Base-by-base conservation (phyloP, 1,140 invertebrate genomes). In the Euglossa dilemma region DNA sequence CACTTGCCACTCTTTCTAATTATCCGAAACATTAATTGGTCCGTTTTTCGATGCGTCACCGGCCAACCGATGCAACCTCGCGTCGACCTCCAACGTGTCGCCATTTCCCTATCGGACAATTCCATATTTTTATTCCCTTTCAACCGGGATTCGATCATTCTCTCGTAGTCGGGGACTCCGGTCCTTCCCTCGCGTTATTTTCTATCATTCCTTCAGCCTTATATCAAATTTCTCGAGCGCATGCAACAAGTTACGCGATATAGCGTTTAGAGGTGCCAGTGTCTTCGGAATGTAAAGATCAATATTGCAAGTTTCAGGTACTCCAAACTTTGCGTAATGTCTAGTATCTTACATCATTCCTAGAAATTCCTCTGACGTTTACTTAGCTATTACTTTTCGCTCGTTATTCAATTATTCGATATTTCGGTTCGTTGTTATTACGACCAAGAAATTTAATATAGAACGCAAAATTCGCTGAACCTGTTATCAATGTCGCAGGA, bases 231-330 rank as follows among this genome's bases (percentile, higher is more conserved):
- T 52, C 6, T 67, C 3, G 14, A 8, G 2, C n/a, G 11, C 23
- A 43, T 20, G 72, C 72, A 74, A 74, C 72, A 74, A 74, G 72
- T 74, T 74, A 61, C 9, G 16, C 14, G 2, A 50, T 50, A 9
- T 9, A 9, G 47, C 47, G 12, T 11, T 50, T 50, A 50, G 47
- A 50, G 12, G 12, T 50, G 47, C 47, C 12, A 12, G 47, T 50
- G 12, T 50, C 47, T 6, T 50, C 12, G 47, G 59, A 28, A 61
- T 25, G n/a, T 25, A 16, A 61, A 25, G n/a, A 61, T 61, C n/a
- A 16, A 61, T 61, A 61, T 61, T 25, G 16, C 6, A 61, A 12
- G 36, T 36, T 36, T 36, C 36, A 4, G 36, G 36, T 36, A 36
- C 36, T 36, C 36, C 36, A 36, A 36, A 36, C 36, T 36, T 36